Evolutionary conservation across 2,797 vertebrate genomes (phyloP).

Genomic region (Telmatherina bonti): DNA sequence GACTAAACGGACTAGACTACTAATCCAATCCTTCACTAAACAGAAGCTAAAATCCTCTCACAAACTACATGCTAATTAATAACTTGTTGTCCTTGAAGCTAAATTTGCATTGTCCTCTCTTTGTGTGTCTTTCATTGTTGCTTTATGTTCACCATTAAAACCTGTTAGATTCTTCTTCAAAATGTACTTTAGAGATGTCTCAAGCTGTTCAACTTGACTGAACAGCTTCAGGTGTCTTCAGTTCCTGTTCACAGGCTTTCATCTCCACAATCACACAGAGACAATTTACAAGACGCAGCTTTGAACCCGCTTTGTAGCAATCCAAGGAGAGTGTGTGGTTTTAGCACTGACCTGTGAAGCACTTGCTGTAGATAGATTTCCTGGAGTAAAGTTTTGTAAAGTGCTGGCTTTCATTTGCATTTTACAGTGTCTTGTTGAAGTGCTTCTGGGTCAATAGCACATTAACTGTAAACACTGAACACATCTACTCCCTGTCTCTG

Average conservation of each 20-base stretch:
- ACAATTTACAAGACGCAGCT: neutral
- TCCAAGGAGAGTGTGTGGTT: conserved; percentile 7
- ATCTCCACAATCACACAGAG: conserved; percentile 17
- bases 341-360: conserved; percentile 20
- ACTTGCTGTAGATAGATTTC: conserved; percentile 35
- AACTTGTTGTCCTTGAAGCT: conserved; percentile 5
- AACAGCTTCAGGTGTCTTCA: neutral
- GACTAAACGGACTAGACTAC: conserved; percentile 47
- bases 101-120: conserved; percentile 2
- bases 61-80: conserved; percentile 15
- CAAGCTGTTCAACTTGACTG: conserved; percentile 6
- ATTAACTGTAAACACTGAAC: conserved; percentile 34
- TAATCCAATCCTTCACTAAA: conserved; percentile 44
- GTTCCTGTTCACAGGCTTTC: conserved; percentile 1
- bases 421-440: conserved; percentile 1
- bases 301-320: conserved; percentile 23
- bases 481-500: conserved; percentile 46
- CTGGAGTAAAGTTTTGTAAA: conserved; percentile 38
- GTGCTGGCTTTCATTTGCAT: conserved; percentile 19
- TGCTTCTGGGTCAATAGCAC: conserved; percentile 23
- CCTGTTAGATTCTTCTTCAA: neutral
- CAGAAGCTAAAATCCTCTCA: conserved; percentile 30
- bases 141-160: neutral
- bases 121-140: neutral
- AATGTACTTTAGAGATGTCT: neutral